phyloP scores from a whole-genome alignment of 2,888 invertebrate species.

The Dione vanillae region DNA sequence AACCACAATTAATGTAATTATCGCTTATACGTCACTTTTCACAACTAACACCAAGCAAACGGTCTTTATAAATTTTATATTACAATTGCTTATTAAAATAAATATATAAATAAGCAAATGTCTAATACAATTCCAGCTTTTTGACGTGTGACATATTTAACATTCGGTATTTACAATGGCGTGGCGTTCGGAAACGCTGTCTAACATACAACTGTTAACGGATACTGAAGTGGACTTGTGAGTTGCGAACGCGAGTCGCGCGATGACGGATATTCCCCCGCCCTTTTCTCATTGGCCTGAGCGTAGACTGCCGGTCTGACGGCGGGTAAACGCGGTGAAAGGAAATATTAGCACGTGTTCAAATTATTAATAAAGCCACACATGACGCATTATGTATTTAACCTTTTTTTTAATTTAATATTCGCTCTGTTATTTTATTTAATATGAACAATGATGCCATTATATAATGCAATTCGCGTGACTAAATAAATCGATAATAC shows the following conservation, averaged over 20 bases:
- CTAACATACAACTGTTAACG: constrained; percentile 66
- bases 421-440: not conserved
- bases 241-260: constrained; percentile 18
- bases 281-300: constrained; percentile 53
- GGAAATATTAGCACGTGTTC: constrained; percentile 48
- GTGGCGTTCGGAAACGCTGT: constrained; percentile 68
- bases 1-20: constrained; percentile 30
- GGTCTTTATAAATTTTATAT: not conserved
- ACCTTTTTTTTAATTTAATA: not conserved
- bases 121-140: constrained; percentile 2
- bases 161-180: constrained; percentile 59
- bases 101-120: not conserved
- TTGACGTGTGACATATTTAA: constrained; percentile 59
- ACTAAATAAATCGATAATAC: constrained; percentile 56
- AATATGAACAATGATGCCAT: not conserved
- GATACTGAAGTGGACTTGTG: constrained; percentile 57
- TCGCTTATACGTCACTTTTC: constrained; percentile 31
- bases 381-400: constrained; percentile 4
- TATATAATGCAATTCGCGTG: constrained; percentile 46
- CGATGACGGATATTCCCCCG: constrained; percentile 52
- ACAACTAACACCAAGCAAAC: not conserved
- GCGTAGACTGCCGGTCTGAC: constrained; percentile 40
- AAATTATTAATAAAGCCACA: constrained; percentile 35
- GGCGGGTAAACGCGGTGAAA: constrained; percentile 38
- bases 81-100: not conserved